Conservation (phyloP, 2,888 invertebrate species). For the Philereme vetulata region DNA sequence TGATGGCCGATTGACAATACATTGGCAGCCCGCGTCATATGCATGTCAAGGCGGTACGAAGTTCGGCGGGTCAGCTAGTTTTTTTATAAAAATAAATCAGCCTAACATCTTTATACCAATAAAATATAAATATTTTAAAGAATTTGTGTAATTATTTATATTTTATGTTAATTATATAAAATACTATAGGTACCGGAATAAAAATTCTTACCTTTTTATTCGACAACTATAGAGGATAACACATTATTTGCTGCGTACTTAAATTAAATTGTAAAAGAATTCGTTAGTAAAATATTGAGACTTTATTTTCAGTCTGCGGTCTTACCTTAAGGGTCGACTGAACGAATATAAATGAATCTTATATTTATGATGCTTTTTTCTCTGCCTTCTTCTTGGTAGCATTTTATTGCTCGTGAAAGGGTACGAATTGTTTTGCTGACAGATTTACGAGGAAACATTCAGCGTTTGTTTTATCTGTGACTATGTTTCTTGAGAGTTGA, state of each 20-base stretch:
- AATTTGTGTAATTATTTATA: too few species aligned
- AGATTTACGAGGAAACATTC: slow-evolving; percentile 82
- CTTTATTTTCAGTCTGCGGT: slow-evolving; percentile 55
- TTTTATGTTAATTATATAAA: too few species aligned
- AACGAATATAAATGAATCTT: slow-evolving; percentile 83
- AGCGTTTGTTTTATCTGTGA: slow-evolving; percentile 78
- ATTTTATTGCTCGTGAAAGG: slow-evolving; percentile 83
- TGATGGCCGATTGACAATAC: too few species aligned
- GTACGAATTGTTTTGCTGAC: slow-evolving; percentile 82
- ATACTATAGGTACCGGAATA: too few species aligned
- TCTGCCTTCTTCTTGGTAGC: slow-evolving; percentile 76
- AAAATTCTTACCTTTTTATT: too few species aligned
- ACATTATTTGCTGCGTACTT: not conserved
- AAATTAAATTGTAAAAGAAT: slow-evolving; percentile 1
- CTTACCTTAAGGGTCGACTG: slow-evolving; percentile 69
- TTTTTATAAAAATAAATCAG: too few species aligned
- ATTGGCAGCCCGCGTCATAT: too few species aligned
- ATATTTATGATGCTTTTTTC: slow-evolving; percentile 82
- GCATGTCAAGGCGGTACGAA: too few species aligned
- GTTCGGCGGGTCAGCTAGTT: too few species aligned
- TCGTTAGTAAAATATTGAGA: slow-evolving; percentile 12
- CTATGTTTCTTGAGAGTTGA: slow-evolving; percentile 60
- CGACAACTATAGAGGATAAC: too few species aligned
- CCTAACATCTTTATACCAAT: too few species aligned
- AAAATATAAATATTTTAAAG: too few species aligned